Conservation (phyloP, 2,888 invertebrate species). For the Rutpela maculata region DNA sequence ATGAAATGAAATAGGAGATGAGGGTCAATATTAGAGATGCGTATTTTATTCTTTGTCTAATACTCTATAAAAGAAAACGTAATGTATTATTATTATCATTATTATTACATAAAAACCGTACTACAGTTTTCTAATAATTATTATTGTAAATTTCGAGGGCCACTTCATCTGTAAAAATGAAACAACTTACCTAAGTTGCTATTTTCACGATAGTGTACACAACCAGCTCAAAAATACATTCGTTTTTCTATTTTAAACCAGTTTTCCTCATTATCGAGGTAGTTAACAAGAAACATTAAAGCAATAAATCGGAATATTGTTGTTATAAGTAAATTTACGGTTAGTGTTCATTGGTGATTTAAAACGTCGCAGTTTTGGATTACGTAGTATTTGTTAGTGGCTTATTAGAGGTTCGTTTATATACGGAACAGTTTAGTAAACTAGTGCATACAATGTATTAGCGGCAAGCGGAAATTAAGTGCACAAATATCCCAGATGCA, state of each 20-base stretch:
- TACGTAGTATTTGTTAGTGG: conserved; percentile 41
- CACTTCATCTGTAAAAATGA: background rate
- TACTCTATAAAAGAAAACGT: no score
- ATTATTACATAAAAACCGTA: no score
- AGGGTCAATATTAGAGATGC: no score
- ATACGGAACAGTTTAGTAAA: conserved; percentile 65
- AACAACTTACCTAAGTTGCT: background rate
- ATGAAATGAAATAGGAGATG: no score
- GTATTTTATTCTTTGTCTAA: no score
- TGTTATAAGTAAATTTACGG: conserved; percentile 18
- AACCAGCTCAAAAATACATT: background rate
- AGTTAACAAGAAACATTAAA: background rate
- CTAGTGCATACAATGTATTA: conserved; percentile 62
- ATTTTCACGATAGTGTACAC: background rate
- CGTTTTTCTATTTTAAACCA: conserved; percentile 2
- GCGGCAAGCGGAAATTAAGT: conserved; percentile 65
- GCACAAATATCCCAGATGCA: conserved; percentile 63
- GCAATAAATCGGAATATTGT: background rate
- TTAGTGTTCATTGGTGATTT: conserved; percentile 21
- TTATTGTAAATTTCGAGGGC: background rate
- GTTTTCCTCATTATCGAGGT: conserved; percentile 3
- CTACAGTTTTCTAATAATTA: no score
- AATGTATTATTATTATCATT: no score
- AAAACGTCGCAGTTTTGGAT: conserved; percentile 21
- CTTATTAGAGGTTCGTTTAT: conserved; percentile 65